phyloP scores from a whole-genome alignment of 2,888 invertebrate species.

The Dryobota labecula region DNA sequence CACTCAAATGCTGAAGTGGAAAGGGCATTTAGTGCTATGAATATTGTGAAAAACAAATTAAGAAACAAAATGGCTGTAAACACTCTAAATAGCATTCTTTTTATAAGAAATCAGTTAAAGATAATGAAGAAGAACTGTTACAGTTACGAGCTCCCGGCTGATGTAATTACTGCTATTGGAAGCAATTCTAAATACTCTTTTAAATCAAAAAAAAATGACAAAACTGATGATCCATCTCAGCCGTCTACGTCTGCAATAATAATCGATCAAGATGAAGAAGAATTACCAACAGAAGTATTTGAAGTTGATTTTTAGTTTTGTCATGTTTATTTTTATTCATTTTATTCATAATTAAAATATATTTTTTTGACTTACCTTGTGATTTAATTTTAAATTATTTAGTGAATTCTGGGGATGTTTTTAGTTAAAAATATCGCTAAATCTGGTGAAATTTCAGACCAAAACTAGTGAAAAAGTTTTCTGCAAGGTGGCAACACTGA shows the following conservation, averaged over 20 bases:
- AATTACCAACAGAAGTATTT: not conserved
- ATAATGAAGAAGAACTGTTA: conserved; percentile 9
- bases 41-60: conserved; percentile 6
- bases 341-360: conserved; percentile 1
- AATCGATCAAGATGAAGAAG: conserved; percentile 1
- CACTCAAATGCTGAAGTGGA: conserved; percentile 15
- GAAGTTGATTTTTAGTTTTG: conserved; percentile 3
- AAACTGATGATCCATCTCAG: conserved; percentile 9
- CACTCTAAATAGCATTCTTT: conserved; percentile 4
- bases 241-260: conserved; percentile 2
- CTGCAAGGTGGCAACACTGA: too few relatives aligned
- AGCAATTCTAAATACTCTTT: conserved; percentile 5
- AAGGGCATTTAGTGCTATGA: conserved; percentile 13
- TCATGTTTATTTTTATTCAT: not conserved
- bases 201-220: conserved; percentile 4
- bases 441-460: too few relatives aligned
- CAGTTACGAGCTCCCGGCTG: too few relatives aligned
- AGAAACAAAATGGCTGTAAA: not conserved
- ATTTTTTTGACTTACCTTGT: not conserved
- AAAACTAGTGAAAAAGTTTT: too few relatives aligned
- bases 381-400: not conserved
- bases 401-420: too few relatives aligned
- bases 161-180: too few relatives aligned
- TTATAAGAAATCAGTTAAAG: conserved; percentile 6
- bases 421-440: too few relatives aligned